These are phyloP conservation scores for Scomber japonicus DNA, from an alignment of 2,113 vertebrate species.

Conservation along the genomic window DNA sequence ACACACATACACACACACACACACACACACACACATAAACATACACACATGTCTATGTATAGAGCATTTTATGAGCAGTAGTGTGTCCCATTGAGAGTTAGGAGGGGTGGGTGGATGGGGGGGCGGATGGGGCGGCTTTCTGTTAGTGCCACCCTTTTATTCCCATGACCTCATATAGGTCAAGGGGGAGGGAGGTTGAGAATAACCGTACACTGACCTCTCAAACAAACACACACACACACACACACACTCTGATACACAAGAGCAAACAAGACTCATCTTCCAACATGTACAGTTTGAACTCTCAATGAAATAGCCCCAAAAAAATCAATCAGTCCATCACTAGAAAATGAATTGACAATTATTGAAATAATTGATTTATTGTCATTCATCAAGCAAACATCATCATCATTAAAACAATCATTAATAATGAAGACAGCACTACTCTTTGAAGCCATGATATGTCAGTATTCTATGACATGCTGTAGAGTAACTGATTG, in stretches of 20 bases:
- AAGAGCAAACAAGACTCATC: not conserved
- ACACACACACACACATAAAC: not conserved
- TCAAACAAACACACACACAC: not conserved
- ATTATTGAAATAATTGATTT: too few relatives aligned
- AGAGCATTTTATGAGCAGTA: constrained; percentile 2
- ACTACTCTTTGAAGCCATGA: too few relatives aligned
- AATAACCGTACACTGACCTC: constrained; percentile 37
- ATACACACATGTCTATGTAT: not conserved
- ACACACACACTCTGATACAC: not conserved
- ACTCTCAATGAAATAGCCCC: not conserved
- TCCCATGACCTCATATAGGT: constrained; percentile 67
- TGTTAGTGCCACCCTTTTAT: constrained; percentile 58
- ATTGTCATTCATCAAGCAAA: too few relatives aligned
- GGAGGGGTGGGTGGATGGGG: not conserved
- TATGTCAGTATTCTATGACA: too few relatives aligned
- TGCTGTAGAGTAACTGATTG: too few relatives aligned
- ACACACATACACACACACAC: not conserved
- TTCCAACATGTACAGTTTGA: not conserved
- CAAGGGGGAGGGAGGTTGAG: not conserved
- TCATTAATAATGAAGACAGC: too few relatives aligned
- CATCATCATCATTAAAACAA: too few relatives aligned
- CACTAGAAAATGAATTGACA: too few relatives aligned
- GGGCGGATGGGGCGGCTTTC: not conserved
- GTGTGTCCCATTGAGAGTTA: constrained; percentile 17
- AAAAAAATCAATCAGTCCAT: too few relatives aligned